These are phyloP conservation scores for Eurytoma californica DNA, from an alignment of 2,888 invertebrate species.

Conservation along the genomic window DNA sequence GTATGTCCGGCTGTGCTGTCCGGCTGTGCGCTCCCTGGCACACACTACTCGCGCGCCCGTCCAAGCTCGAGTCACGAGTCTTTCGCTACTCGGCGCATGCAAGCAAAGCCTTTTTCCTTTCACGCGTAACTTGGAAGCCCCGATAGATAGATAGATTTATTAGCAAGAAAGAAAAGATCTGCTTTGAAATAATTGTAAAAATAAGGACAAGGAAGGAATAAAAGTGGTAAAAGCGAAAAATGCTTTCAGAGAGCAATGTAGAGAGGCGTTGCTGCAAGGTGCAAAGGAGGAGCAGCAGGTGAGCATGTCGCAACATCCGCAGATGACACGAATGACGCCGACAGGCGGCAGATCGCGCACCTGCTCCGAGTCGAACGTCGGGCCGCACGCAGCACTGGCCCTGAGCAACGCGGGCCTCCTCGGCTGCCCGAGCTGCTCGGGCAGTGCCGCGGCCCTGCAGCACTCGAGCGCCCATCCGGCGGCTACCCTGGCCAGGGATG, in stretches of 20 bases:
- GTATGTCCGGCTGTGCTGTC: slow-evolving; percentile 22
- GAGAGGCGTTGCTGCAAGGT: slow-evolving; percentile 68
- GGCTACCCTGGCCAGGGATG: slow-evolving; percentile 37
- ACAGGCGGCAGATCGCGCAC: slow-evolving; percentile 70
- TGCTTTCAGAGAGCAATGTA: slow-evolving; percentile 71
- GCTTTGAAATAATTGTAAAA: no score
- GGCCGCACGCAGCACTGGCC: slow-evolving; percentile 46
- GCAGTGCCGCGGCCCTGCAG: slow-evolving; percentile 59
- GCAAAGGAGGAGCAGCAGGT: slow-evolving; percentile 58
- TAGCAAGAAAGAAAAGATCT: no score
- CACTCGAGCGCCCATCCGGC: slow-evolving; percentile 37
- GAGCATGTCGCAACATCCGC: slow-evolving; percentile 39
- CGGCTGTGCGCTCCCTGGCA: background rate
- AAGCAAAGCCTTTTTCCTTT: no score
- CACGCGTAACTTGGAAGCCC: background rate
- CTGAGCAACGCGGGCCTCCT: slow-evolving; percentile 41
- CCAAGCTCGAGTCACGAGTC: background rate
- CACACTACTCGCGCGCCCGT: slow-evolving; percentile 6
- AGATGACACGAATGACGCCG: slow-evolving; percentile 68
- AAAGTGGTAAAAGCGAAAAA: slow-evolving; percentile 1
- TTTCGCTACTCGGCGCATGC: background rate
- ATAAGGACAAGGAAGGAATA: no score
- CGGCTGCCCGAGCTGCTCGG: slow-evolving; percentile 51
- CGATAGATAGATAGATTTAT: no score
- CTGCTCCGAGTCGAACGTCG: slow-evolving; percentile 65